A percentile compares a stretch with the other conserved stretches of the same genome.
These are phyloP conservation scores for Bombycilla garrulus DNA, from an alignment of 2,113 vertebrate species.

Conservation along the genomic window DNA sequence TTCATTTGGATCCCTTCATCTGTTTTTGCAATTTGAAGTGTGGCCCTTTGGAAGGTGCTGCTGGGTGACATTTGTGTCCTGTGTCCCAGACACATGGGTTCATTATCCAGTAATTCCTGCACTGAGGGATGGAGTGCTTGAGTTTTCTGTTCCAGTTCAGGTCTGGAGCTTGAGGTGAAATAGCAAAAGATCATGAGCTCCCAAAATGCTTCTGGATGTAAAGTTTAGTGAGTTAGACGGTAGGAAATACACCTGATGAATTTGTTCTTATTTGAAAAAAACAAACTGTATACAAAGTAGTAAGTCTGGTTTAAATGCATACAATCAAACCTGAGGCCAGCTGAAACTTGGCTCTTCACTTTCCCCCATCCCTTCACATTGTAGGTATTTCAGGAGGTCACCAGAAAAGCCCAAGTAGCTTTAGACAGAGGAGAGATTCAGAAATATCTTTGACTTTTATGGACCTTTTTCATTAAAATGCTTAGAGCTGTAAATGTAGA, in stretches of 20 bases:
- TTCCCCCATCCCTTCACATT: neutral
- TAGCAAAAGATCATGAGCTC: neutral
- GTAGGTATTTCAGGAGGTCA: neutral
- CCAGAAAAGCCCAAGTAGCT: neutral
- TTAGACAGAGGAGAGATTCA: neutral
- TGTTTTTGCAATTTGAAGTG: neutral
- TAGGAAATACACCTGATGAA: neutral
- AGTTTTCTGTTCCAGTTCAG: neutral
- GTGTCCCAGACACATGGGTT: rapidly evolving
- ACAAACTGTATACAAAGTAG: neutral
- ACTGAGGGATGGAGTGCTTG: neutral
- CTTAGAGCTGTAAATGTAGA: conserved; percentile 50
- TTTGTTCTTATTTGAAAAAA: neutral
- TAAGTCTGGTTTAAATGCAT: neutral
- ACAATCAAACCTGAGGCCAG: neutral
- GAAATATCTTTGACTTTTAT: conserved; percentile 65
- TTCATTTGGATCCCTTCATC: neutral
- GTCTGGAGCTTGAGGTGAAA: neutral
- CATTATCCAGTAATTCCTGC: neutral
- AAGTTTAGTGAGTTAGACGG: neutral
- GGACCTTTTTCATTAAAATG: conserved; percentile 60
- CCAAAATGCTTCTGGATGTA: neutral
- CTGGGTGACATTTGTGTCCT: neutral
- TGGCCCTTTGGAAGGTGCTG: neutral
- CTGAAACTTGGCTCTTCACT: neutral